A percentile compares a stretch with the other conserved stretches of the same genome.
phyloP scores from a whole-genome alignment of 1,140 invertebrate genomes.

The Pogonus chalceus region DNA sequence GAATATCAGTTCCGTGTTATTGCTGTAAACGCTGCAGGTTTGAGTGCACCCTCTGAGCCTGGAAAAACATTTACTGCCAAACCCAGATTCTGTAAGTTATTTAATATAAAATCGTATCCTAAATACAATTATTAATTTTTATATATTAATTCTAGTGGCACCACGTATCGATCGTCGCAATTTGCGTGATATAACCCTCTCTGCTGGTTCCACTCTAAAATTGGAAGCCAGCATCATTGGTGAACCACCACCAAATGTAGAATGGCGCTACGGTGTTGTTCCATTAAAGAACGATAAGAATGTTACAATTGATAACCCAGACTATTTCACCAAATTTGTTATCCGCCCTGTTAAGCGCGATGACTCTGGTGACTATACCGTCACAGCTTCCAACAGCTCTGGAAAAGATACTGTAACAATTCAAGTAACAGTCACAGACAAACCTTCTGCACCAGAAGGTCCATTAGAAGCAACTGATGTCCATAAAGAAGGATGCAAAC shows the following conservation, averaged over 20 bases:
- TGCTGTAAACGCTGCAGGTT: slow-evolving; percentile 89
- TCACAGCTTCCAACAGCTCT: slow-evolving; percentile 73
- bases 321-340: slow-evolving; percentile 80
- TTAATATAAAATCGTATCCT: neutral
- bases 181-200: slow-evolving; percentile 76
- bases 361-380: slow-evolving; percentile 82
- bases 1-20: slow-evolving; percentile 98
- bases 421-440: slow-evolving; percentile 85
- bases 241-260: slow-evolving; percentile 81
- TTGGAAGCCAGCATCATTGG: slow-evolving; percentile 85
- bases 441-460: slow-evolving; percentile 76
- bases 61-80: slow-evolving; percentile 87
- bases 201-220: slow-evolving; percentile 85
- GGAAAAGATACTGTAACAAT: slow-evolving; percentile 83
- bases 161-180: slow-evolving; percentile 93
- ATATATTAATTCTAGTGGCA: slow-evolving; percentile 50
- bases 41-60: slow-evolving; percentile 76
- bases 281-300: slow-evolving; percentile 46
- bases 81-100: slow-evolving; percentile 64
- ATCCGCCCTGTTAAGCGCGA: slow-evolving; percentile 68
- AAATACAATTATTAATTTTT: slow-evolving; percentile 10
- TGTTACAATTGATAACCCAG: slow-evolving; percentile 69
- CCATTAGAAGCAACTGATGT: slow-evolving; percentile 83
- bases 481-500: slow-evolving; percentile 85
- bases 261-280: slow-evolving; percentile 69